Conservation (phyloP, 2,888 invertebrate genomes). For the Leptopterna dolabrata region DNA sequence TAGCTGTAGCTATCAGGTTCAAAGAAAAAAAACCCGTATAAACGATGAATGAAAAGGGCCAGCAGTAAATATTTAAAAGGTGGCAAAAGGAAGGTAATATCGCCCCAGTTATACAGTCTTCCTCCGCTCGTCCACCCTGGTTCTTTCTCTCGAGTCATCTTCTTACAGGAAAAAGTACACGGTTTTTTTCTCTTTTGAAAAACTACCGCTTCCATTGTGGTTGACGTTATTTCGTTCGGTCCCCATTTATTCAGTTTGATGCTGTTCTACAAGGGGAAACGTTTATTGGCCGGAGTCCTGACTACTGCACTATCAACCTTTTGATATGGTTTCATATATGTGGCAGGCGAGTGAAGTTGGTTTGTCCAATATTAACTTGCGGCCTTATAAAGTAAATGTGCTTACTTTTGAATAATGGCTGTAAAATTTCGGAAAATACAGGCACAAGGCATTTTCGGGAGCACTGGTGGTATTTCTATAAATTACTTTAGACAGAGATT, state of each 20-base stretch:
- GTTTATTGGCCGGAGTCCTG: background rate
- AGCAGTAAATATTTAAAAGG: background rate
- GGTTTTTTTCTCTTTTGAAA: background rate
- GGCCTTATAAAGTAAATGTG: no score
- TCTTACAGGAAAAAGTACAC: background rate
- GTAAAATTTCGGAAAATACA: no score
- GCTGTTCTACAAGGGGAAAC: background rate
- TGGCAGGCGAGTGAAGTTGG: no score
- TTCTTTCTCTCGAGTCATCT: background rate
- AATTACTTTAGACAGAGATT: no score
- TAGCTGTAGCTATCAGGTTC: background rate
- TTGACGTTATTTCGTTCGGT: background rate
- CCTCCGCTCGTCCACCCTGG: background rate
- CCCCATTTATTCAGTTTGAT: background rate
- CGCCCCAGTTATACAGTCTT: background rate
- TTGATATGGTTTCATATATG: no score
- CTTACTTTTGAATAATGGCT: no score
- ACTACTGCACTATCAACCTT: no score
- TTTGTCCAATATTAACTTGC: no score
- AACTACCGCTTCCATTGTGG: background rate
- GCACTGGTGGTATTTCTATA: no score
- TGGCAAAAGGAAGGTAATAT: conserved; percentile 6
- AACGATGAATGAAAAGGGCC: background rate
- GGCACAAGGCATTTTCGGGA: no score
- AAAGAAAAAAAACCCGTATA: background rate